phyloP scores from a whole-genome alignment of 1,140 invertebrate genomes.

The Ruditapes philippinarum region DNA sequence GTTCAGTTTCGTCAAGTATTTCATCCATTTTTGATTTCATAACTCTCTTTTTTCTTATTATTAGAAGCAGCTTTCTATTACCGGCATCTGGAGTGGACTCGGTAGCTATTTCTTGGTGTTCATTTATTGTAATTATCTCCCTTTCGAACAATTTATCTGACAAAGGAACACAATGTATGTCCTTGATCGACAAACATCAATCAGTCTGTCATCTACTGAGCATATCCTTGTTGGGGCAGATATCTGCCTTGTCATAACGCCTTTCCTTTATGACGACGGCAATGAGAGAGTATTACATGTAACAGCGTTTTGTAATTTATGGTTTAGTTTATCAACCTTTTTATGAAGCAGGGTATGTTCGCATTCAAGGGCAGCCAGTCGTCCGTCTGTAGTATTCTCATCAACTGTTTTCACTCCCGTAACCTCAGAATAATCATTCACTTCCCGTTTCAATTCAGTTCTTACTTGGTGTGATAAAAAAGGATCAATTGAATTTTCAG shows the following conservation, averaged over 20 bases:
- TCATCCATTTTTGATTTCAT: constrained; percentile 7
- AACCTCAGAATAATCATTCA: background rate
- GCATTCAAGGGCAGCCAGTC: background rate
- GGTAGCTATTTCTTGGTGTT: background rate
- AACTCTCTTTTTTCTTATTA: background rate
- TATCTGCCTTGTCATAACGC: too few species aligned
- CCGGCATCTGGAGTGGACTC: background rate
- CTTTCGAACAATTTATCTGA: constrained; percentile 44
- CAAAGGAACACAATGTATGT: background rate
- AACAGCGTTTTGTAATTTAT: background rate
- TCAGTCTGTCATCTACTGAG: background rate
- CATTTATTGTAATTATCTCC: constrained; percentile 20
- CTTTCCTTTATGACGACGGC: background rate
- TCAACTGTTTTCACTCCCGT: background rate
- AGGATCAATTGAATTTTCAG: constrained; percentile 12
- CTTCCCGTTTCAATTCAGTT: background rate
- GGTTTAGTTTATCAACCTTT: background rate
- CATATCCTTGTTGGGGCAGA: too few species aligned
- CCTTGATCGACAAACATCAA: background rate
- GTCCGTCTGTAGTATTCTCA: background rate
- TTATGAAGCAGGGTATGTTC: background rate
- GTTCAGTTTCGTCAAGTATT: background rate
- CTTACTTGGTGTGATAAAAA: background rate
- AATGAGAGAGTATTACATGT: background rate
- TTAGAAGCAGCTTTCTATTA: background rate